phyloP scores from a whole-genome alignment of 2,113 vertebrate species.

The Eurypyga helias region DNA sequence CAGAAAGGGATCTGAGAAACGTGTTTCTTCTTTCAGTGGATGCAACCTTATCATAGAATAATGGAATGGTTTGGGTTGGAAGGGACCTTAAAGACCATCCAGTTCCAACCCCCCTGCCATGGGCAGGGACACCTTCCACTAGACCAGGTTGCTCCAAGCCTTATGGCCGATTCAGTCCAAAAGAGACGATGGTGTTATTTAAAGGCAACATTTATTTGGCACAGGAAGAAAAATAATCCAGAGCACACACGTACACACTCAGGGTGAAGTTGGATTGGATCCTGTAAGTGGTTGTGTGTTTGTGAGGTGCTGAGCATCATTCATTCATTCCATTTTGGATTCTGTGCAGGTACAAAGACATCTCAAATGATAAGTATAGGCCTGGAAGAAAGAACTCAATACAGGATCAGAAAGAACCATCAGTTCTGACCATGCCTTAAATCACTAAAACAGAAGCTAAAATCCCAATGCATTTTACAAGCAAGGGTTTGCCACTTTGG shows the following conservation, averaged over 20 bases:
- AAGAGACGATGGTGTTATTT: background rate
- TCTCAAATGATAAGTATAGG: background rate
- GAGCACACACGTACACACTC: background rate
- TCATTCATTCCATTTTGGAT: conserved; percentile 12
- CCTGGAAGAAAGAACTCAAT: background rate
- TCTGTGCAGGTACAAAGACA: background rate
- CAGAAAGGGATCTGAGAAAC: background rate
- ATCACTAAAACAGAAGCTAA: conserved; percentile 39
- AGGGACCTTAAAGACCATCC: too few species aligned
- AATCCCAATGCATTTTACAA: conserved; percentile 11
- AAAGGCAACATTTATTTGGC: conserved; percentile 60
- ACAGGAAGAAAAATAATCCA: conserved; percentile 33
- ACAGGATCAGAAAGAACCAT: background rate
- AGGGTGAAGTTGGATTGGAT: background rate
- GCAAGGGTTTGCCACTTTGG: background rate
- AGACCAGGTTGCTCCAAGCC: too few species aligned
- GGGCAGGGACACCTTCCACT: too few species aligned
- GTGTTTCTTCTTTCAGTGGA: background rate
- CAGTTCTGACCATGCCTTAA: background rate
- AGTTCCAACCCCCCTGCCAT: too few species aligned
- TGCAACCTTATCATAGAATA: background rate
- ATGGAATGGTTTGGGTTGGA: too few species aligned
- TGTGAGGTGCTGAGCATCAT: background rate
- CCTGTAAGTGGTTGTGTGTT: background rate
- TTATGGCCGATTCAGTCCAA: background rate